Evolutionary conservation across 2,113 vertebrate species (phyloP), one percentile per base, ranked within the genome.

Genomic region (Tachysurus vachellii): DNA sequence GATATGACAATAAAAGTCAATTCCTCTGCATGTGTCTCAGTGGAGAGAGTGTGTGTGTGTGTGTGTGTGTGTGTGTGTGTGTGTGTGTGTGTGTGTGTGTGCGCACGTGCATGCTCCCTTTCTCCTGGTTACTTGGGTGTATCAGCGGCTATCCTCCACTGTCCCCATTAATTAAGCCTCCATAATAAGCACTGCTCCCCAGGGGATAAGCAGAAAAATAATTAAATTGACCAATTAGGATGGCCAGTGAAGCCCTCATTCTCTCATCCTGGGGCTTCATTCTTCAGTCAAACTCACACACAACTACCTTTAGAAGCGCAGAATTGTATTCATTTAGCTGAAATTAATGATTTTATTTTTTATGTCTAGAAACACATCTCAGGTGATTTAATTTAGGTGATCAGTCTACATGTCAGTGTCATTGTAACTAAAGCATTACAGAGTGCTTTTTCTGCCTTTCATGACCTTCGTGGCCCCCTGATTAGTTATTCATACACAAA

Each of bases 161-260:
- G 91, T 94, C 88, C 89, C 92, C 92, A 93, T 92, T 96, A 96
- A 96, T 96, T 96, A 96, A 94, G 94, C 93, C 93, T 90, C 92
- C 90, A 91, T 87, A 93, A 93, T 76, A 79, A 88, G 89, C 87
- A 12, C 80, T 90, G 86, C 86, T 92, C 95, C 93, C 87, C 91
- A 92, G 93, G 94, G 96, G 93, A 91, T 87, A 94, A 92, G 91
- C 91, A 90, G 92, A 93, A 94, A 95, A 95, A 94, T 95, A 95
- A 95, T 96, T 95, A 94, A 94, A 95, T 92, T 93, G 92, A 94
- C 96, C 90, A 94, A 94, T 91, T 94, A 95, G 90, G 93, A 94
- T 91, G 93, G 93, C 94, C 90, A 83, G 86, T 94, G 94, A 91
- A 91, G 94, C 91, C 93, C 92, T 93, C 90, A 91, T 88, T 94